These are phyloP conservation scores for Oncorhynchus tshawytscha DNA, from an alignment of 2,113 vertebrate genomes.

Conservation along the genomic window DNA sequence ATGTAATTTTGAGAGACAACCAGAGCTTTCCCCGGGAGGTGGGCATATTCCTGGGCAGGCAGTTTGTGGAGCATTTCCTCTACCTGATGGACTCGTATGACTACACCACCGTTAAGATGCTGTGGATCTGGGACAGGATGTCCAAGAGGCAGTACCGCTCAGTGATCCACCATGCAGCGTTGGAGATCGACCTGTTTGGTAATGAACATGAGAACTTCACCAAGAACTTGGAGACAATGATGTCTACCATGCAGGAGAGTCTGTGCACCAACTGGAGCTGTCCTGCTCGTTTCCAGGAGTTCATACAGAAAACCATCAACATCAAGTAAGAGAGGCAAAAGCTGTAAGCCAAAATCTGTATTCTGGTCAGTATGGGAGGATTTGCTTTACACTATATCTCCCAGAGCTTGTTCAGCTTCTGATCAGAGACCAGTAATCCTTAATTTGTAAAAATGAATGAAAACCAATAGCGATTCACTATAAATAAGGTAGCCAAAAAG, in stretches of 20 bases:
- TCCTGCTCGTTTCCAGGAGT: constrained; percentile 77
- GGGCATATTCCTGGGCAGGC: constrained; percentile 80
- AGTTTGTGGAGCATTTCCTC: constrained; percentile 85
- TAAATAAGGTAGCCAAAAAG: not conserved
- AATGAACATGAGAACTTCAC: constrained; percentile 91
- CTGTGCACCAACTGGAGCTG: constrained; percentile 82
- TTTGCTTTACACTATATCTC: no score
- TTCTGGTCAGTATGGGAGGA: no score
- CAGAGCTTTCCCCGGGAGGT: constrained; percentile 80
- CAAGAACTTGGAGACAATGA: constrained; percentile 84
- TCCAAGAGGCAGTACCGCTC: constrained; percentile 86
- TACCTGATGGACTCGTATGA: constrained; percentile 87
- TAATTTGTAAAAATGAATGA: not conserved
- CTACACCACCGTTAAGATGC: constrained; percentile 87
- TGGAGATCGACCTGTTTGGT: constrained; percentile 87
- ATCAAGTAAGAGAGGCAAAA: constrained; percentile 72
- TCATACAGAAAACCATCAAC: constrained; percentile 77
- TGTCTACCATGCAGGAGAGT: constrained; percentile 85
- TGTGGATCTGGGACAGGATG: constrained; percentile 92
- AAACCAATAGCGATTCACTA: not conserved
- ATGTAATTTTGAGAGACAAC: constrained; percentile 87
- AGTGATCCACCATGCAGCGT: constrained; percentile 76
- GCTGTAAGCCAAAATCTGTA: not conserved
- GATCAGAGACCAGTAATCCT: no score
- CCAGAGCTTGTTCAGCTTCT: no score